Evolutionary conservation across 2,888 invertebrate genomes (phyloP).

Genomic region (Epistrophe grossulariae): DNA sequence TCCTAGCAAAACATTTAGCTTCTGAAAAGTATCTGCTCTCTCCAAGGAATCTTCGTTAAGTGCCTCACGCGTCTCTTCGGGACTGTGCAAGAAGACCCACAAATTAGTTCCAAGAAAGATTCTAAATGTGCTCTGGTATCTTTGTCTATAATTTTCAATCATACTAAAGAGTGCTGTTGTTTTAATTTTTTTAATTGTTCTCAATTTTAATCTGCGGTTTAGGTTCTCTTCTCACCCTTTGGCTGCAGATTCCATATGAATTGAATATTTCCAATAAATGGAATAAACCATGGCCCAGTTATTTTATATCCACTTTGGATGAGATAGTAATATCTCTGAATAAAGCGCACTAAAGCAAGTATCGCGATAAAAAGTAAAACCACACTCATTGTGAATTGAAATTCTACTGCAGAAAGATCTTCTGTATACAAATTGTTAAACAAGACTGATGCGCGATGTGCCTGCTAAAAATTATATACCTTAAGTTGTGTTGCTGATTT

Average conservation of each 20-base stretch:
- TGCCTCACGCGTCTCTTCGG: slow-evolving; percentile 81
- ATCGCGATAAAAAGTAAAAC: slow-evolving; percentile 51
- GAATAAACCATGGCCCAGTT: slow-evolving; percentile 82
- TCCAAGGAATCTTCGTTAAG: slow-evolving; percentile 79
- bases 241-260: slow-evolving; percentile 81
- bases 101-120: slow-evolving; percentile 82
- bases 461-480: not conserved
- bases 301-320: slow-evolving; percentile 78
- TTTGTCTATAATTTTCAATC: slow-evolving; percentile 79
- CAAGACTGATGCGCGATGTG: slow-evolving; percentile 10
- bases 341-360: slow-evolving; percentile 43
- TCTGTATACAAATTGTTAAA: not conserved
- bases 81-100: slow-evolving; percentile 81
- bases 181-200: not conserved
- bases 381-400: slow-evolving; percentile 30
- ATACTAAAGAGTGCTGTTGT: slow-evolving; percentile 79
- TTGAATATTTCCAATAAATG: slow-evolving; percentile 81
- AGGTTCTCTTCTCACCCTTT: slow-evolving; percentile 79
- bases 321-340: slow-evolving; percentile 77
- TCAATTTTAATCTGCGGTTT: not conserved
- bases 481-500: not conserved
- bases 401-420: slow-evolving; percentile 22
- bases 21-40: slow-evolving; percentile 80
- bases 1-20: slow-evolving; percentile 80
- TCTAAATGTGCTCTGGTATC: slow-evolving; percentile 80